Conservation (phyloP, 1,140 invertebrate genomes). For the Pectinophora gossypiella region DNA sequence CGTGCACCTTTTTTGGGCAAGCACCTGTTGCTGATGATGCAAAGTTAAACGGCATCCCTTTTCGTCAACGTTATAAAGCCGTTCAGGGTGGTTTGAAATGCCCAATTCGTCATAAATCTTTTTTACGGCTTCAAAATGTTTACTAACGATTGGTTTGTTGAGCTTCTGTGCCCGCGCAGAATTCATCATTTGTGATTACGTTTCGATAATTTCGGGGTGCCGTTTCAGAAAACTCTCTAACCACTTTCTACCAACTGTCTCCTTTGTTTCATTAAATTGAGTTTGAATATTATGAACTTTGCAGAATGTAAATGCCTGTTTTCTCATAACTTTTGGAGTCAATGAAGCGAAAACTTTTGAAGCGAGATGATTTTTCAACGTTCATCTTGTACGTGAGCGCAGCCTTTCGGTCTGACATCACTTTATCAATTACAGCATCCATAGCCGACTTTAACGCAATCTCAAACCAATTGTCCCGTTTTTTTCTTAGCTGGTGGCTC, state of each 20-base stretch:
- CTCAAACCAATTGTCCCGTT: too few species aligned
- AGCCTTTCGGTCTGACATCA: too few species aligned
- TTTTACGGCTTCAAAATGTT: constrained; percentile 31
- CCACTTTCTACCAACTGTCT: constrained; percentile 15
- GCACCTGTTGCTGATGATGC: constrained; percentile 31
- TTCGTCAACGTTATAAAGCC: constrained; percentile 54
- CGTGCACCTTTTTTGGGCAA: constrained; percentile 32
- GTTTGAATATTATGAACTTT: background rate
- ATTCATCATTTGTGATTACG: constrained; percentile 38
- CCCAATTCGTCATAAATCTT: constrained; percentile 23
- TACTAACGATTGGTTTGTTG: constrained; percentile 32
- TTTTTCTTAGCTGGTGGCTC: too few species aligned
- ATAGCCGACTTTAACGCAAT: too few species aligned
- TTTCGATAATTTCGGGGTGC: constrained; percentile 7
- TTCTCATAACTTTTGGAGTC: constrained; percentile 4
- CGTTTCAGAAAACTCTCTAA: constrained; percentile 13
- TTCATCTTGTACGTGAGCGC: too few species aligned
- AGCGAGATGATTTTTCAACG: too few species aligned
- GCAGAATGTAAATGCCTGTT: constrained; percentile 6
- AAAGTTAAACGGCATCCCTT: constrained; percentile 45
- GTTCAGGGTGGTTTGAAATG: constrained; percentile 26
- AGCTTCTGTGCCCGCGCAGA: constrained; percentile 36
- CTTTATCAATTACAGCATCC: too few species aligned
- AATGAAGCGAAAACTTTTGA: background rate
- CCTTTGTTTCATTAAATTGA: constrained; percentile 9